phyloP scores from a whole-genome alignment of 2,113 vertebrate species.

The Python bivittatus region DNA sequence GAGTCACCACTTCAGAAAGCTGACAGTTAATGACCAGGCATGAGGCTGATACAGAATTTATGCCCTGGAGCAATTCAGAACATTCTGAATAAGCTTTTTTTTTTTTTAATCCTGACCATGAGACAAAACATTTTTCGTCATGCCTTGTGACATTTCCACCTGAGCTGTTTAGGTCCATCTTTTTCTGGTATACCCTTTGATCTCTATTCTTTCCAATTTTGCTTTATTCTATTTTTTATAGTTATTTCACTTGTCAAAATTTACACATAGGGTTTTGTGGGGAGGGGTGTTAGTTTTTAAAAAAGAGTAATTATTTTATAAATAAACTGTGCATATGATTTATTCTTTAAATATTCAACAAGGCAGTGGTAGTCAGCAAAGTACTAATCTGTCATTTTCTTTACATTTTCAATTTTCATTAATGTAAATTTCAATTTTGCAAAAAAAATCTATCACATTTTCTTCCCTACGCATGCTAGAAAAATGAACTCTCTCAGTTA shows the following conservation, averaged over 20 bases:
- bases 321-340: neutral
- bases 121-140: no score
- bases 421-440: constrained; percentile 5
- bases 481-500: neutral
- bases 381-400: constrained; percentile 11
- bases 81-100: no score
- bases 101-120: no score
- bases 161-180: neutral
- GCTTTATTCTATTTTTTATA: neutral
- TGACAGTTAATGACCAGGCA: no score
- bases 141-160: neutral
- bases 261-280: neutral
- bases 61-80: no score
- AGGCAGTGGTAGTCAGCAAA: neutral
- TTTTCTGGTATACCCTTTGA: neutral
- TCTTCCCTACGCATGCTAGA: constrained; percentile 2
- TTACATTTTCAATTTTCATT: neutral
- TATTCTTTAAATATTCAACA: constrained; percentile 25
- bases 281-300: constrained; percentile 15
- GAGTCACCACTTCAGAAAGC: no score
- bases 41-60: no score
- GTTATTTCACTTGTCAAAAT: neutral
- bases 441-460: constrained; percentile 9
- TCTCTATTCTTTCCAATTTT: neutral
- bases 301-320: neutral